Percentiles rank a stretch among this genome's conserved stretches.
phyloP scores from a whole-genome alignment of 2,797 vertebrate genomes.

The Lateolabrax maculatus region DNA sequence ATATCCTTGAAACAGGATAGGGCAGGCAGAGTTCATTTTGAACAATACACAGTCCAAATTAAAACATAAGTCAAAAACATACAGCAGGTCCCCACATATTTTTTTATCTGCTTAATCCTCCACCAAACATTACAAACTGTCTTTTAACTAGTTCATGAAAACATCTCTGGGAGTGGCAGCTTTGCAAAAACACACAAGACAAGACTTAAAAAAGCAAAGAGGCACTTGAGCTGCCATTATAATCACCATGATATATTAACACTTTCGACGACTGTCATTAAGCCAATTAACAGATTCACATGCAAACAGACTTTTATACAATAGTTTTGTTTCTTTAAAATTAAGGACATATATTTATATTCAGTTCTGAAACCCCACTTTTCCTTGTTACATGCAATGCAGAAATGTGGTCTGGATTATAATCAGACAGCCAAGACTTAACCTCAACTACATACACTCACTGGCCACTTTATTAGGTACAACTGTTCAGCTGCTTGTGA shows the following conservation, averaged over 20 bases:
- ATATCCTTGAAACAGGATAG: background rate
- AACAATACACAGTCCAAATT: background rate
- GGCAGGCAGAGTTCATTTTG: background rate
- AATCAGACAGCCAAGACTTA: background rate
- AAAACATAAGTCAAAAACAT: background rate
- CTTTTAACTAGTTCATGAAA: constrained; percentile 2
- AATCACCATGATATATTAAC: background rate
- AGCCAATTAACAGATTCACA: background rate
- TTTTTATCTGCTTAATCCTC: background rate
- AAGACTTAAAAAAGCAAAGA: background rate
- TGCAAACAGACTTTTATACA: background rate
- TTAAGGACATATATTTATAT: background rate
- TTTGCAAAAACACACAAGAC: background rate
- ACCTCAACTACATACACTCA: background rate
- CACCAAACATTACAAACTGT: background rate
- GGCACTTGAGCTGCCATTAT: background rate
- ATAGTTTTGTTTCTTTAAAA: background rate
- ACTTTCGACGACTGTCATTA: background rate
- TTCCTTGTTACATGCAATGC: constrained; percentile 10
- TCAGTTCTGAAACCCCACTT: background rate
- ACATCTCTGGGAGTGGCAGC: constrained; percentile 3
- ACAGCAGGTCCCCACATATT: background rate
- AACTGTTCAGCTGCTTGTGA: no score
- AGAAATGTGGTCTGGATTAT: background rate
- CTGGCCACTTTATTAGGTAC: no score